phyloP scores from a whole-genome alignment of 2,888 invertebrate species.

The Mechanitis mazaeus region DNA sequence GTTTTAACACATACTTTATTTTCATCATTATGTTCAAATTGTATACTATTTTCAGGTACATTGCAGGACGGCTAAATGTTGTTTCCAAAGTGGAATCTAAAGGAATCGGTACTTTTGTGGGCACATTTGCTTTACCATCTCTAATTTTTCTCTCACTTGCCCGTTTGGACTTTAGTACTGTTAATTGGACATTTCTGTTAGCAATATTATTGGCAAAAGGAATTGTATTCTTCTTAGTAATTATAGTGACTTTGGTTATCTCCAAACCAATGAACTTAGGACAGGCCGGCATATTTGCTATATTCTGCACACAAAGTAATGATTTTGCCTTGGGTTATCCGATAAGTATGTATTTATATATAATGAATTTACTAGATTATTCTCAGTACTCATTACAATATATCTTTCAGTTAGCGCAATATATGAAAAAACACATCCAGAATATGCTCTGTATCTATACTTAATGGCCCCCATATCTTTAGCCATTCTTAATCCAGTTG shows the following conservation, averaged over 20 bases:
- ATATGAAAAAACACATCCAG: constrained; percentile 89
- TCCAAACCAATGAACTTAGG: constrained; percentile 89
- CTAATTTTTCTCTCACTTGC: constrained; percentile 94
- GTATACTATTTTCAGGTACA: constrained; percentile 76
- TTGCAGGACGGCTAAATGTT: constrained; percentile 89
- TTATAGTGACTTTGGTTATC: constrained; percentile 85
- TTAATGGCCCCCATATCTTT: constrained; percentile 96
- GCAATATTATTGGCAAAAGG: constrained; percentile 91
- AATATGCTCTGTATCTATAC: constrained; percentile 93
- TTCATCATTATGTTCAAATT: no score
- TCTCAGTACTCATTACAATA: not conserved
- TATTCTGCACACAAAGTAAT: constrained; percentile 97
- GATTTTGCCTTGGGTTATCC: constrained; percentile 98
- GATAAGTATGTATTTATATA: constrained; percentile 80
- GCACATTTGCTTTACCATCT: constrained; percentile 94
- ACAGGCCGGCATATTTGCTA: constrained; percentile 92
- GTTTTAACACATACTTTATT: no score
- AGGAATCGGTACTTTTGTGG: constrained; percentile 94
- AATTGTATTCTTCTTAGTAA: constrained; percentile 87
- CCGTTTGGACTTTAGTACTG: constrained; percentile 85
- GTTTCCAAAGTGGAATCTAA: constrained; percentile 90
- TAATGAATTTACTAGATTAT: not conserved
- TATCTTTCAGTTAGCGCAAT: constrained; percentile 85
- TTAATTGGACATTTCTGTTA: constrained; percentile 94
- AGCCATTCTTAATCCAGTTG: constrained; percentile 93